A percentile compares a stretch with the other conserved stretches of the same genome.
phyloP scores from a whole-genome alignment of 92 coral and sea anemone genomes.

The Isaurus tuberculatus region DNA sequence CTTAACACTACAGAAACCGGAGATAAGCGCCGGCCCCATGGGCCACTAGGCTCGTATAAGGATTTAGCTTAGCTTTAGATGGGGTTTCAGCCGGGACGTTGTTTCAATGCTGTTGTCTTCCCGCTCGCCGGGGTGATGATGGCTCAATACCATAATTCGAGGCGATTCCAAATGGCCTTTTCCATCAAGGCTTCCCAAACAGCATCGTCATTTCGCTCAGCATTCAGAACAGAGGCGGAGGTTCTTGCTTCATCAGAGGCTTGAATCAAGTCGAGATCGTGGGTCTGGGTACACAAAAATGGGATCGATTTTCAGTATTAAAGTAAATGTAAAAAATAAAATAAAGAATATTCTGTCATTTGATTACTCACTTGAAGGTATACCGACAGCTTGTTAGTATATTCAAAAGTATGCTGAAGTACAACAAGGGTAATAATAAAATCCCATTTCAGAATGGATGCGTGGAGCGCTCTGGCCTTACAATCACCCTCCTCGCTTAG shows the following conservation, averaged over 20 bases:
- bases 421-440: slow-evolving; percentile 34
- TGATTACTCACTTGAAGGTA: slow-evolving; percentile 50
- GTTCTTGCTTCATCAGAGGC: slow-evolving; percentile 55
- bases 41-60: too few species aligned
- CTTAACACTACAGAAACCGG: too few species aligned
- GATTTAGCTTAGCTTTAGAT: too few species aligned
- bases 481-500: slow-evolving; percentile 30
- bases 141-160: slow-evolving; percentile 44
- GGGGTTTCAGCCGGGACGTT: too few species aligned
- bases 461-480: slow-evolving; percentile 27
- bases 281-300: slow-evolving; percentile 46
- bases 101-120: slow-evolving; percentile 54
- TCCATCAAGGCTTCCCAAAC: slow-evolving; percentile 57
- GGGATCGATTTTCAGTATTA: slow-evolving; percentile 36
- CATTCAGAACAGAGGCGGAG: slow-evolving; percentile 46
- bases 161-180: slow-evolving; percentile 48
- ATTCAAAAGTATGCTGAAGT: slow-evolving; percentile 39
- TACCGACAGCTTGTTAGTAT: slow-evolving; percentile 47
- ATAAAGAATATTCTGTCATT: slow-evolving; percentile 25
- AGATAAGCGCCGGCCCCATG: too few species aligned
- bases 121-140: slow-evolving; percentile 37
- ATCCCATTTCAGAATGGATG: slow-evolving; percentile 26
- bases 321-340: slow-evolving; percentile 45
- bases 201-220: slow-evolving; percentile 49
- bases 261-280: slow-evolving; percentile 52